Conservation (phyloP, 2,888 invertebrate species). For the Perizoma affinitatum region DNA sequence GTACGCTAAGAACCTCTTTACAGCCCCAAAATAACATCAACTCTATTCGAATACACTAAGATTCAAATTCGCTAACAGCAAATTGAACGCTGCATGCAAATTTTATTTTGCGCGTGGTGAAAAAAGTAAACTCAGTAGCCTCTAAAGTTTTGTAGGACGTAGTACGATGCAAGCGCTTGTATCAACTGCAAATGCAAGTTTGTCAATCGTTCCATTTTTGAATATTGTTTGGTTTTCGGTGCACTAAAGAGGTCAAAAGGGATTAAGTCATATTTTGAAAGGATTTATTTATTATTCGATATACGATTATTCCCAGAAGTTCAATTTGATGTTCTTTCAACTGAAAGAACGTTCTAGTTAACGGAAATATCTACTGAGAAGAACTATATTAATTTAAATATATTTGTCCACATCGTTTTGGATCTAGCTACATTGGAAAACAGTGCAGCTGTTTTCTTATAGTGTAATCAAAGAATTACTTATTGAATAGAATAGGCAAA, state of each 20-base stretch:
- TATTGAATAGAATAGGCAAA: no score
- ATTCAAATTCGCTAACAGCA: conserved; percentile 16
- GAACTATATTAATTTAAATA: no score
- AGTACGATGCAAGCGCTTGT: conserved; percentile 8
- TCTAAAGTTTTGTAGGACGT: conserved; percentile 13
- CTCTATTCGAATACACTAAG: conserved; percentile 13
- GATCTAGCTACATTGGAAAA: no score
- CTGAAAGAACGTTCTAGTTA: no score
- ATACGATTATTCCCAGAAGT: no score
- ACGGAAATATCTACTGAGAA: no score
- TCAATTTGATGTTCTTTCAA: no score
- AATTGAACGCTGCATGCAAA: conserved; percentile 24
- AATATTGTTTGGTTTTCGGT: conserved; percentile 10
- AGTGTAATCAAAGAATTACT: no score
- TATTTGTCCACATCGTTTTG: no score
- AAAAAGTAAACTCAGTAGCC: conserved; percentile 21
- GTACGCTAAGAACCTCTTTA: conserved; percentile 34
- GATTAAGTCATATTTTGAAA: background rate
- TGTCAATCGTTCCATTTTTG: conserved; percentile 18
- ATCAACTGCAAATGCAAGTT: conserved; percentile 13
- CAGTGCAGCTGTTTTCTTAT: no score
- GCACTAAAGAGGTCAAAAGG: background rate
- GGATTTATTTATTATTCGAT: no score
- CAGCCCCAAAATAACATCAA: conserved; percentile 6
- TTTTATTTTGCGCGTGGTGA: conserved; percentile 28